These are phyloP conservation scores for Xerus rutilus DNA, from an alignment of 2,797 vertebrate species.

Conservation along the genomic window DNA sequence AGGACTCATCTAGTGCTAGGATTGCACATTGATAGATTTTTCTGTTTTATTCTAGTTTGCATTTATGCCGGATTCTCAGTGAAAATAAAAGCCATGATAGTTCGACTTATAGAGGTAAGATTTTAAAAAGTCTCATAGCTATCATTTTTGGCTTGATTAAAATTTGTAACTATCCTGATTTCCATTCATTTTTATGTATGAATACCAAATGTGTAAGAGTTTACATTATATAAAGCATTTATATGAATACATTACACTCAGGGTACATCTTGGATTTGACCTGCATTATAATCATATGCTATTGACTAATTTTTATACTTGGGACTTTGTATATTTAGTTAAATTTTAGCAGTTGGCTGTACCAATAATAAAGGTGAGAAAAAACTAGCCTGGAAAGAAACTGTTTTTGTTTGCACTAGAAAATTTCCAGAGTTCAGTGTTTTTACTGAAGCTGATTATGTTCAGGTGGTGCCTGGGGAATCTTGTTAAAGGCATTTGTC, in stretches of 20 bases:
- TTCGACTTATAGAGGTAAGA: conserved; percentile 94
- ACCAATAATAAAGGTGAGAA: conserved; percentile 56
- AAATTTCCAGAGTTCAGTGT: conserved; percentile 68
- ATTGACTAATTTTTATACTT: conserved; percentile 61
- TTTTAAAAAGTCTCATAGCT: conserved; percentile 64
- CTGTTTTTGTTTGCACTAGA: conserved; percentile 56
- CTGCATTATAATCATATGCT: conserved; percentile 8
- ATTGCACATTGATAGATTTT: conserved; percentile 68
- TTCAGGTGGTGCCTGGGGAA: conserved; percentile 75
- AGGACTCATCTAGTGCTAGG: conserved; percentile 49
- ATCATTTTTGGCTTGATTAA: conserved; percentile 51
- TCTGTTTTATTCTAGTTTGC: conserved; percentile 90
- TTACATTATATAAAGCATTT: conserved; percentile 58
- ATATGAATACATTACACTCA: conserved; percentile 12
- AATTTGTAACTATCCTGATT: conserved; percentile 53
- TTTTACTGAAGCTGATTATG: conserved; percentile 63
- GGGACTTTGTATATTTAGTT: conserved; percentile 31
- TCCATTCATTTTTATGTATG: conserved; percentile 44
- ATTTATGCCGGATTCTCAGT: conserved; percentile 95
- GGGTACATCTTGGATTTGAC: conserved; percentile 40
- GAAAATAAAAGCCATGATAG: conserved; percentile 93
- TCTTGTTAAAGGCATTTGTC: conserved; percentile 77
- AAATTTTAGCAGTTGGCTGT: conserved; percentile 63
- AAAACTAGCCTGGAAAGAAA: conserved; percentile 56
- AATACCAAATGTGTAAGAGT: conserved; percentile 49